Evolutionary conservation across 2,113 vertebrate species (phyloP), one percentile per base, ranked within the genome.

Genomic region (Austrofundulus limnaeus): DNA sequence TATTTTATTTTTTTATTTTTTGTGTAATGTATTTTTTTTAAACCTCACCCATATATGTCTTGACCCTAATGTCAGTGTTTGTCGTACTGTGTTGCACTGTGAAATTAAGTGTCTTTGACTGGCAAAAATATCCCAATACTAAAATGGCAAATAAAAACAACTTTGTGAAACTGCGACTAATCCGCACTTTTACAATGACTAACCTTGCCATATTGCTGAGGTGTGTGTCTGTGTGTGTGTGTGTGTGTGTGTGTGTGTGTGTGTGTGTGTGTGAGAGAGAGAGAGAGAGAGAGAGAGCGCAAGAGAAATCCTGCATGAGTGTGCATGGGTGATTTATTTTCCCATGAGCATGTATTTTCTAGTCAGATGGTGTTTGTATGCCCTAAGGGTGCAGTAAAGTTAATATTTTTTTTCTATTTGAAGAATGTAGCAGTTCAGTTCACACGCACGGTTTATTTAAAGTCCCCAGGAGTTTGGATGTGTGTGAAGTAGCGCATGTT

Each of bases 111-210:
- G 87, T 90, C 86, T 89, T 81, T 86, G 83, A 87, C 83, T 85
- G 78, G 86, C 84, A 88, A 80, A 85, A 83, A 74, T 81, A 86
- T 89, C 77, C 75, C 77, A 85, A 88, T 85, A 88, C 83, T 89
- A 86, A n/a, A 89, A 88, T 88, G 85, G 87, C 85, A 88, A 89
- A 89, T 89, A 90, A 89, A 90, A 88, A 79, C 86, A 87, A 82
- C 70, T 87, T 83, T 87, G 88, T 89, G 84, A 89, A 90, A 88
- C 81, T 90, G 86, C 86, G 89, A 90, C 87, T 88, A 90, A 90
- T 90, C 87, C 75, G 83, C 87, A 88, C 86, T 87, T 90, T 88
- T 90, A 87, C 89, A 89, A 88, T 77, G 73, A 87, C 85, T 89
- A 85, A 89, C 85, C 73, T 85, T 87, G 85, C 85, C 84, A 90